Evolutionary conservation across 2,888 invertebrate genomes (phyloP).

Genomic region (Petrolisthes cinctipes): DNA sequence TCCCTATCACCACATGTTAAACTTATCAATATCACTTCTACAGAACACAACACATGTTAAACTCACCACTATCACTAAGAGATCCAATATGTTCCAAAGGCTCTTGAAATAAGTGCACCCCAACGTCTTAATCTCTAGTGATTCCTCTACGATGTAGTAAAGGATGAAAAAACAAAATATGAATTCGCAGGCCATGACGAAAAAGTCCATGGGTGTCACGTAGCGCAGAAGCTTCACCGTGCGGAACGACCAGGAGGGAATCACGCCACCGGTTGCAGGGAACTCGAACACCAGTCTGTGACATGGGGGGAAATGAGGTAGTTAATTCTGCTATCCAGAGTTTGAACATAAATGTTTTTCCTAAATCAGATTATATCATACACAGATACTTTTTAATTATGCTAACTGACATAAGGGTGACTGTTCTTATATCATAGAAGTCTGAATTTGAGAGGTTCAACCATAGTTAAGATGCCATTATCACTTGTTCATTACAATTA

Average conservation of each 20-base stretch:
- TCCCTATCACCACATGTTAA: too few relatives aligned
- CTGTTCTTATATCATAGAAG: too few relatives aligned
- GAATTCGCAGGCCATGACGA: conserved; percentile 74
- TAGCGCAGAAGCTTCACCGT: conserved; percentile 76
- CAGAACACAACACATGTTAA: not conserved
- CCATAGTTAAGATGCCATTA: too few relatives aligned
- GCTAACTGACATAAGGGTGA: too few relatives aligned
- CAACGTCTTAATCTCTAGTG: conserved; percentile 71
- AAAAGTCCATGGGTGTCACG: conserved; percentile 72
- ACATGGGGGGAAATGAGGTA: conserved; percentile 30
- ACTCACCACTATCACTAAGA: conserved; percentile 74
- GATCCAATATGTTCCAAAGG: conserved; percentile 78
- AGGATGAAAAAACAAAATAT: conserved; percentile 74
- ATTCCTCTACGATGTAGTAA: conserved; percentile 76
- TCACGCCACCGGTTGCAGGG: conserved; percentile 79
- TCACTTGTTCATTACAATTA: too few relatives aligned
- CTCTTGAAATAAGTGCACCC: conserved; percentile 72
- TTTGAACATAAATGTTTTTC: not conserved
- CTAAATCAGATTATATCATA: not conserved
- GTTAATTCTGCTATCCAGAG: not conserved
- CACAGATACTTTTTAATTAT: too few relatives aligned
- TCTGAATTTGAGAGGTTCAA: too few relatives aligned
- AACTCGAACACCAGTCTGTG: conserved; percentile 78
- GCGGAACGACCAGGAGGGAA: conserved; percentile 75
- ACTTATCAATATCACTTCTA: too few relatives aligned